Percentiles rank a stretch among this genome's conserved stretches.
These are phyloP conservation scores for Notodonta ziczac DNA, from an alignment of 2,888 invertebrate genomes.

Conservation along the genomic window DNA sequence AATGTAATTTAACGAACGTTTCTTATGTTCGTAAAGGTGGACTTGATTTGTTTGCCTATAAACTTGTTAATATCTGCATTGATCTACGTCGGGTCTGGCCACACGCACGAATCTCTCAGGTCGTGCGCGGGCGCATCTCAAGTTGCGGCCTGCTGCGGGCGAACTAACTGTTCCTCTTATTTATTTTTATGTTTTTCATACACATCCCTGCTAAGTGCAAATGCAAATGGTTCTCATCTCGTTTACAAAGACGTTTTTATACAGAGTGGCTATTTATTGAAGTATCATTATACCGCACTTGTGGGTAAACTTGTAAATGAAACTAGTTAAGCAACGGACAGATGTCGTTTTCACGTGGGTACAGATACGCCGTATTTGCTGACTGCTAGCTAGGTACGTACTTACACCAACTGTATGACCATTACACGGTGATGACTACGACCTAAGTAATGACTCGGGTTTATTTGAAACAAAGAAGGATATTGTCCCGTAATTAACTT, in stretches of 20 bases:
- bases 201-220: constrained; percentile 71
- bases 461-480: too few relatives aligned
- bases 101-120: constrained; percentile 10
- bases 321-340: constrained; percentile 31
- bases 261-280: constrained; percentile 64
- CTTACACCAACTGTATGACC: background rate
- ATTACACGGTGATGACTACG: too few relatives aligned
- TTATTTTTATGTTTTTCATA: constrained; percentile 65
- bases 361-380: constrained; percentile 11
- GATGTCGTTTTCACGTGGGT: constrained; percentile 15
- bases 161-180: constrained; percentile 58
- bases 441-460: too few relatives aligned
- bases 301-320: constrained; percentile 43
- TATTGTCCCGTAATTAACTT: too few relatives aligned
- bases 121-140: constrained; percentile 26
- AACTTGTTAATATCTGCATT: background rate
- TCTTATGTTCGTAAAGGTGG: too few relatives aligned
- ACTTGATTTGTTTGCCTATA: background rate
- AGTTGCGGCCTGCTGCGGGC: constrained; percentile 47
- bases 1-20: constrained; percentile 25
- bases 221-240: constrained; percentile 75
- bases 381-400: background rate
- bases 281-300: constrained; percentile 55
- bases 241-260: constrained; percentile 76
- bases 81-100: background rate